phyloP scores from a whole-genome alignment of 1,140 invertebrate genomes.

The Drusus annulatus region DNA sequence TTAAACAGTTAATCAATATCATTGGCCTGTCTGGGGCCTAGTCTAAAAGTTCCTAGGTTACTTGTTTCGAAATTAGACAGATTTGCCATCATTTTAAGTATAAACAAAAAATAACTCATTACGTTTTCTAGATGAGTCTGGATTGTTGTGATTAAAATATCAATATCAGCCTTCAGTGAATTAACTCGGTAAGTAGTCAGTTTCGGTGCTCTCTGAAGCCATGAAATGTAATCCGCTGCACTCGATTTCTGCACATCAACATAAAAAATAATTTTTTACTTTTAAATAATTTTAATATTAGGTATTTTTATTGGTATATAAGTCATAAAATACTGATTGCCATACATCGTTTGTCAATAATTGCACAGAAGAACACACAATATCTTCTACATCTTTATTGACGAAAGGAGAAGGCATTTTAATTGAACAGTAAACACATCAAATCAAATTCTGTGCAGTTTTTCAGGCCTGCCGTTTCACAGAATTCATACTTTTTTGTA shows the following conservation, averaged over 20 bases:
- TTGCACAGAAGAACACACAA: not conserved
- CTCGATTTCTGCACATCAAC: slow-evolving; percentile 1
- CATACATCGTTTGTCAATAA: slow-evolving; percentile 20
- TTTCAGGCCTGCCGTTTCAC: not conserved
- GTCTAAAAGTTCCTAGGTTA: no score
- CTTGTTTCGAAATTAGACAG: no score
- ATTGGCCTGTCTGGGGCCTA: no score
- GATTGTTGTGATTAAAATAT: slow-evolving; percentile 61
- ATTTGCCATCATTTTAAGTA: no score
- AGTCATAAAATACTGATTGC: not conserved
- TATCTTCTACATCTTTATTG: slow-evolving; percentile 13
- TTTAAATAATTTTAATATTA: no score
- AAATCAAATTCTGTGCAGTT: no score
- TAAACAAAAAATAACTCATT: slow-evolving; percentile 34
- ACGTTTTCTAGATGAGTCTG: slow-evolving; percentile 62
- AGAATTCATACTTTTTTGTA: not conserved
- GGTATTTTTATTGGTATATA: no score
- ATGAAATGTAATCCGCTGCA: slow-evolving; percentile 65
- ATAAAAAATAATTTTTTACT: no score
- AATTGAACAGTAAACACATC: not conserved
- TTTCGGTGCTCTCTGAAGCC: slow-evolving; percentile 75
- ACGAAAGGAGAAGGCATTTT: slow-evolving; percentile 27
- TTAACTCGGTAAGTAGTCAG: slow-evolving; percentile 77
- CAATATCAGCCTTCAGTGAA: slow-evolving; percentile 63
- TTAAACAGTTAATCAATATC: no score